Conservation (phyloP, 2,113 vertebrate genomes). For the Falco punctatus region DNA sequence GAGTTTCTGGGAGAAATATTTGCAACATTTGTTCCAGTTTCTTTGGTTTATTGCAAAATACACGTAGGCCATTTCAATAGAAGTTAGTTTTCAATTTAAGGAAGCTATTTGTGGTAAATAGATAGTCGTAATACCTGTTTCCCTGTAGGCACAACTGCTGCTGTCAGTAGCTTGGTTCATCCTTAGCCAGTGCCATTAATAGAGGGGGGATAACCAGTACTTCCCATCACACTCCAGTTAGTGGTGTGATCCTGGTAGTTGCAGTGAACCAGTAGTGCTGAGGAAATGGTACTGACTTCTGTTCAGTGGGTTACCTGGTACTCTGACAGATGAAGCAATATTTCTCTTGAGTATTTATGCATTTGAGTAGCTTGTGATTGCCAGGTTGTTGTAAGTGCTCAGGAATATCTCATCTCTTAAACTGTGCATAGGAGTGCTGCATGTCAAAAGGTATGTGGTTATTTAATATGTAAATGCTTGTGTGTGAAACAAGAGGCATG, state of each 20-base stretch:
- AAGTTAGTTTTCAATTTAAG: neutral
- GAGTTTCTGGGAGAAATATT: neutral
- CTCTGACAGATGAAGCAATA: neutral
- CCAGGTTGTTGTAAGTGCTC: neutral
- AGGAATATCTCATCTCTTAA: neutral
- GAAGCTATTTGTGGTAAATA: neutral
- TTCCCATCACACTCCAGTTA: neutral
- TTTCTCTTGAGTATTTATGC: neutral
- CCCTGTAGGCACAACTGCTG: neutral
- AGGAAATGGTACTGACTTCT: rapidly evolving
- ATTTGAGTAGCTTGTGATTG: neutral
- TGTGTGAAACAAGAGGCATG: rapidly evolving
- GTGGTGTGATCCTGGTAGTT: neutral
- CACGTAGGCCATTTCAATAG: rapidly evolving
- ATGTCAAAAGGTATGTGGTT: neutral
- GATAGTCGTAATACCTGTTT: neutral
- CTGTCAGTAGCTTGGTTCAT: neutral
- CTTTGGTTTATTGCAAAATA: neutral
- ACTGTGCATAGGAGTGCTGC: neutral
- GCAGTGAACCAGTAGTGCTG: too few species aligned
- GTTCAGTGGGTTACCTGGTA: neutral
- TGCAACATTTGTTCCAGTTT: rapidly evolving
- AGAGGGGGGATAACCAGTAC: neutral
- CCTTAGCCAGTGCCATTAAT: neutral
- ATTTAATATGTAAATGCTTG: neutral